Base-by-base conservation (phyloP, 2,888 invertebrate species). In the Tetranychus piercei region DNA sequence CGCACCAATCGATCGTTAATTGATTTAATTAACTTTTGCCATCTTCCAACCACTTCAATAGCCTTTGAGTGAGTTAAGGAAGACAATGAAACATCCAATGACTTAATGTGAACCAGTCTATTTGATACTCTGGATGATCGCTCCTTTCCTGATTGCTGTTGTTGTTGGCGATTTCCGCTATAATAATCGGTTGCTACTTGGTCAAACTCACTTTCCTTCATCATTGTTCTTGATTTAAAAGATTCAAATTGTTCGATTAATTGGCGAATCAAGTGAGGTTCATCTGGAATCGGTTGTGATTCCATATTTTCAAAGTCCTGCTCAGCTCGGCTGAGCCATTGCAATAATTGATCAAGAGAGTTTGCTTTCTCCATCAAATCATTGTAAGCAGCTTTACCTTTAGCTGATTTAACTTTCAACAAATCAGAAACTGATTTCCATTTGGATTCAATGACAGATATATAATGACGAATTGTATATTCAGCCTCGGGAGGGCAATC, bases 121-220 rank as follows among this genome's bases (percentile, higher is more conserved):
- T 15, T 55, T 55, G 55, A 55, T 55, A 9, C 11, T 9, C 55
- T 55, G 9, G 55, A 55, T 9, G 55, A 15, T 55, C 55, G 55
- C 9, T 9, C 15, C 9, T 9, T 15, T 9, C 20, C n/a, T 23
- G 7, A 9, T 5, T 22, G 69, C 20, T 20, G 22, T 20, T 69
- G n/a, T n/a, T 20, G 23, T 6, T 23, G 69, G 3, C 22, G 69
- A 23, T 20, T 23, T 5, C 34, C 69, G 11, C 9, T 69, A 69
- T 23, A 23, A 69, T 69, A 69, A 11, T 69, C 69, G 2, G 20
- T 20, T 18, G 34, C 69, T 11, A 69, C 34, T 23, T 22, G 20
- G 82, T 93, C 91, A 20, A 95, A 87, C 6, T 88, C 87, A 72
- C 89, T 88, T 76, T 93, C 69, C 8, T 69, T 69, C 20, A 23